Base-by-base conservation (phyloP, 2,113 vertebrate species). In the Sebastes fasciatus region DNA sequence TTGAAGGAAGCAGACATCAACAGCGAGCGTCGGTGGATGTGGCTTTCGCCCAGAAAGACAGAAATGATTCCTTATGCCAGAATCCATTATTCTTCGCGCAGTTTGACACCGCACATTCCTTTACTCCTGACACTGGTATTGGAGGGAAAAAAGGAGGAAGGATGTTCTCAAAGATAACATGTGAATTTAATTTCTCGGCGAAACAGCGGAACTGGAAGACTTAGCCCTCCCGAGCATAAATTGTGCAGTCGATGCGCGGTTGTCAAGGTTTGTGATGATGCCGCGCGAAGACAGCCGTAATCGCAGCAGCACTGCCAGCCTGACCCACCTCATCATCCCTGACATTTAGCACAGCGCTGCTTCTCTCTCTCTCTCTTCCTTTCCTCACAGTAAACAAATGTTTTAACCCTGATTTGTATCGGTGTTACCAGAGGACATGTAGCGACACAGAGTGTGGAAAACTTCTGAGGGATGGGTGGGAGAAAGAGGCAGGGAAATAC, bases 261-360 rank as follows among this genome's bases (percentile, higher is more conserved):
- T 91, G 86, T 91, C 77, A 76, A 69, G 76, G 86, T 86, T 93
- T 89, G 87, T 79, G 85, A 93, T 74, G 83, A 92, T 89, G 89
- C 80, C 60, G 62, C 43, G 60, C 46, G 10, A 77, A 86, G 90
- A 85, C 88, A 84, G 89, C 82, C 54, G 21, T 88, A 91, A 92
- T 86, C 79, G 81, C 83, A 79, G 73, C 76, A 60, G 72, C 82
- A 51, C 86, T 83, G 87, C 77, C 88, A 77, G 92, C 79, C 90
- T 88, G 88, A 92, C 84, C 90, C 90, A 90, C 87, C 93, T 94
- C 93, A 93, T 95, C 94, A 93, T 91, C 86, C 85, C 74, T 94
- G 95, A 94, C 94, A 95, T 94, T 94, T 92, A 92, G 83, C 83
- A 84, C 75, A 51, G 77, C 8, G 48, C 74, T 12, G 63, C 66